phyloP scores from a whole-genome alignment of 2,113 vertebrate genomes.

The Marcusenius ussheri region DNA sequence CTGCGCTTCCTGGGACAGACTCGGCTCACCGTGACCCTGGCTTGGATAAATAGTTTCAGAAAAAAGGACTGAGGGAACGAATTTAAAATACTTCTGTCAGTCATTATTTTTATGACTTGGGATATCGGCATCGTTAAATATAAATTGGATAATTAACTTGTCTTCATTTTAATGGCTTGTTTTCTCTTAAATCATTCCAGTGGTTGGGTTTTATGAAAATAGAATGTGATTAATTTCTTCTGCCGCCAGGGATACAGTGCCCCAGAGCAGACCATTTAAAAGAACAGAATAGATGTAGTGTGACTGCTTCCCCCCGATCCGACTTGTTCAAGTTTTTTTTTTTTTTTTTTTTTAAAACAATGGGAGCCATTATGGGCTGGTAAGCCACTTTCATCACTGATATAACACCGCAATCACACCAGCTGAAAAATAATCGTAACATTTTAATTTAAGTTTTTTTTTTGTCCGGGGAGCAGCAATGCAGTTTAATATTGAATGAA shows the following conservation, averaged over 20 bases:
- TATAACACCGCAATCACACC: neutral
- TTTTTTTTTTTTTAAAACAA: neutral
- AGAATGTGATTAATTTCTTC: neutral
- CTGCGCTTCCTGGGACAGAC: neutral
- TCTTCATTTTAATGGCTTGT: neutral
- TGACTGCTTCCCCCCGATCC: neutral
- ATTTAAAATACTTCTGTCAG: neutral
- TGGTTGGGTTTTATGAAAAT: neutral
- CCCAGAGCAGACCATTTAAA: neutral
- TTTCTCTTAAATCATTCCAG: neutral
- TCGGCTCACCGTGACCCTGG: neutral
- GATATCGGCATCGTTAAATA: neutral
- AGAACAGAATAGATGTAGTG: neutral
- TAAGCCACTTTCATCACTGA: neutral
- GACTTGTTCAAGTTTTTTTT: neutral
- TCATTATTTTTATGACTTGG: neutral
- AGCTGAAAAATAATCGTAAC: neutral
- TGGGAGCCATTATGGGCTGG: neutral
- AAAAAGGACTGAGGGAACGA: neutral
- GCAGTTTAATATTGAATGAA: neutral
- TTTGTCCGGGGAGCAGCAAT: neutral
- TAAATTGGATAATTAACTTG: conserved; percentile 6
- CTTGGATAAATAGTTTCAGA: neutral
- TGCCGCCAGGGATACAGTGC: neutral
- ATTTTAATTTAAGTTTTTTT: neutral